A percentile compares a stretch with the other conserved stretches of the same genome.
phyloP scores from a whole-genome alignment of 2,797 vertebrate species.

The Micropoecilia bifurca region DNA sequence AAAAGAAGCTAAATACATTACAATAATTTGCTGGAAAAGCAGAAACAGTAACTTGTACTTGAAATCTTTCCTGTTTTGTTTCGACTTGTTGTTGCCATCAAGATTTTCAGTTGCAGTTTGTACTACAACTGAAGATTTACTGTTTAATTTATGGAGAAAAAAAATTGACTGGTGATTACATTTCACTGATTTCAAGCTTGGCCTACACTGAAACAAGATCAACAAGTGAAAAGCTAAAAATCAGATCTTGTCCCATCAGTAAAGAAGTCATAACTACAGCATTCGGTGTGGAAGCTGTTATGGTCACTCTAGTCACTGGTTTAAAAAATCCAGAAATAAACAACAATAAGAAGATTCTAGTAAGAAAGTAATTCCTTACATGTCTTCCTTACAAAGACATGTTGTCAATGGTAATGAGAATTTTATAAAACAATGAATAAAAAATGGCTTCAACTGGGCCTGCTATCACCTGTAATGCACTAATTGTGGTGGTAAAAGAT shows the following conservation, averaged over 20 bases:
- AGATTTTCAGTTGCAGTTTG: not conserved
- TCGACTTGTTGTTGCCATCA: not conserved
- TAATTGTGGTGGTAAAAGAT: not conserved
- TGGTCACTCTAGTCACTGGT: not conserved
- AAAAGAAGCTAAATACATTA: constrained; percentile 11
- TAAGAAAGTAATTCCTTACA: not conserved
- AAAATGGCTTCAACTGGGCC: not conserved
- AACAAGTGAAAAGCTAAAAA: not conserved
- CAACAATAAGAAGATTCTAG: not conserved
- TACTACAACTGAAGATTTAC: not conserved
- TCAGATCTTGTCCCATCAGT: not conserved
- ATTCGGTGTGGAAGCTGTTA: not conserved
- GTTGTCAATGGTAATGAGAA: not conserved
- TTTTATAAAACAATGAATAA: not conserved
- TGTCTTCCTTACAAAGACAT: not conserved
- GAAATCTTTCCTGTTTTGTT: not conserved
- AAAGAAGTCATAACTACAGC: not conserved
- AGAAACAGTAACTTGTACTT: not conserved
- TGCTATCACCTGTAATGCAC: not conserved
- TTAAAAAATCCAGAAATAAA: not conserved
- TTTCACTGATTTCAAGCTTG: not conserved
- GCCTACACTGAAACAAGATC: not conserved
- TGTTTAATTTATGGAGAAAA: not conserved
- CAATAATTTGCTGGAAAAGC: not conserved
- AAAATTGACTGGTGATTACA: not conserved